Conservation (phyloP, 2,113 vertebrate genomes). For the Serinus canaria region DNA sequence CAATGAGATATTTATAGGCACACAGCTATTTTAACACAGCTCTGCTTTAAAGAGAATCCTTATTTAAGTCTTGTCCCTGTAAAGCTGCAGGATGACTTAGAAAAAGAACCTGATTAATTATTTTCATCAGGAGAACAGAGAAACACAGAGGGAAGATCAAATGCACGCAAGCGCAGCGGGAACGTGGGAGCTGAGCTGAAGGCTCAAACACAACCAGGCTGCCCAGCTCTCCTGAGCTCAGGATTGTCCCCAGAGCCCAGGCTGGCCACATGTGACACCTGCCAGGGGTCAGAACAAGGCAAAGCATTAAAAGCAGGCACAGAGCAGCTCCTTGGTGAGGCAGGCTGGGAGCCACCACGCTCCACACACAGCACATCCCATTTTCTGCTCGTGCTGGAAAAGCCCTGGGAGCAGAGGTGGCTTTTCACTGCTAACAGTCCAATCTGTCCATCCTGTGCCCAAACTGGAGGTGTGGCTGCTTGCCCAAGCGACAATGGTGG, state of each 20-base stretch:
- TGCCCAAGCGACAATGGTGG: rapidly evolving
- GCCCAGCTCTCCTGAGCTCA: background rate
- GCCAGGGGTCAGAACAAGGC: background rate
- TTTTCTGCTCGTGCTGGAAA: no score
- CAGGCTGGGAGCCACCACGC: background rate
- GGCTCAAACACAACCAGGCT: background rate
- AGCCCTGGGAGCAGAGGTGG: background rate
- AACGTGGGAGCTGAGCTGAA: background rate
- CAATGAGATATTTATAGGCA: constrained; percentile 53
- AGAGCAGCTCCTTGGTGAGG: rapidly evolving
- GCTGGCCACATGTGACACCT: rapidly evolving
- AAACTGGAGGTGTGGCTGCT: background rate
- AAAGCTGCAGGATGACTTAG: constrained; percentile 51
- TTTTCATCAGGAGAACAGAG: constrained; percentile 31
- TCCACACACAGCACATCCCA: background rate
- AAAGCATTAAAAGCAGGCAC: background rate
- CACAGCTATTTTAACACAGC: constrained; percentile 34
- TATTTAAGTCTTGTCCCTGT: constrained; percentile 36
- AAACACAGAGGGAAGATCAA: constrained; percentile 15
- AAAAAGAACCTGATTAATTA: constrained; percentile 61
- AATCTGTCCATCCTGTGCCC: rapidly evolving
- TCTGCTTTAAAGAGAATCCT: constrained; percentile 46
- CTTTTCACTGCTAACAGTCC: rapidly evolving
- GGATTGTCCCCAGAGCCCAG: background rate
- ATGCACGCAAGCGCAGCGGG: background rate